Conservation (phyloP, 2,888 invertebrate species). For the Pammene fasciana region DNA sequence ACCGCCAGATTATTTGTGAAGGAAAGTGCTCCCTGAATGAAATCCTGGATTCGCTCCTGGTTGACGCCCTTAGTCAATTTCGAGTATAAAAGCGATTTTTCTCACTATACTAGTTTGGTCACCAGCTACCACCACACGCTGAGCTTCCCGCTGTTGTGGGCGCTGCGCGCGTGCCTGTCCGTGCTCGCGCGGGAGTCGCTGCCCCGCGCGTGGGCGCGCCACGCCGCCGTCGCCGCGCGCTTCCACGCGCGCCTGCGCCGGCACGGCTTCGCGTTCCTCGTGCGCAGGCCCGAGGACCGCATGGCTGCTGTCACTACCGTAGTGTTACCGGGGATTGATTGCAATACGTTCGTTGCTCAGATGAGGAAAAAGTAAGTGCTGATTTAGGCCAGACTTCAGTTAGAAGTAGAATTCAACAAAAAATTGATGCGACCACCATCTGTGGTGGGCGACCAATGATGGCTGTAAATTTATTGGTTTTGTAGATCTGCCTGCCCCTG, state of each 20-base stretch:
- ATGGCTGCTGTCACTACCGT: slow-evolving; percentile 71
- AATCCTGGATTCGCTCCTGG: too few relatives aligned
- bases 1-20: too few relatives aligned
- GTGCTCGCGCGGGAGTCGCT: slow-evolving; percentile 88
- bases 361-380: slow-evolving; percentile 63
- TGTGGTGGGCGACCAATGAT: too few relatives aligned
- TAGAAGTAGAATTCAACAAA: too few relatives aligned
- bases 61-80: too few relatives aligned
- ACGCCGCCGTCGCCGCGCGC: slow-evolving; percentile 85
- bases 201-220: slow-evolving; percentile 87
- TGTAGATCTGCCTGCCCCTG: too few relatives aligned
- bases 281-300: slow-evolving; percentile 85
- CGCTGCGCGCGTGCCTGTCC: slow-evolving; percentile 90
- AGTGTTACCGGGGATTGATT: slow-evolving; percentile 67
- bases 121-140: slow-evolving; percentile 93
- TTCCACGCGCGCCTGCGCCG: slow-evolving; percentile 87
- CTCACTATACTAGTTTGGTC: not conserved
- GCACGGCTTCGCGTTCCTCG: slow-evolving; percentile 87
- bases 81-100: too few relatives aligned
- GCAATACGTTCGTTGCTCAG: slow-evolving; percentile 60
- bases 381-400: slow-evolving; percentile 44
- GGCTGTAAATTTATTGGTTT: too few relatives aligned
- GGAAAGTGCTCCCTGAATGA: too few relatives aligned
- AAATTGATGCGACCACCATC: too few relatives aligned
- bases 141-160: slow-evolving; percentile 90